Evolutionary conservation across 2,113 vertebrate genomes (phyloP).

Genomic region (Merops nubicus): DNA sequence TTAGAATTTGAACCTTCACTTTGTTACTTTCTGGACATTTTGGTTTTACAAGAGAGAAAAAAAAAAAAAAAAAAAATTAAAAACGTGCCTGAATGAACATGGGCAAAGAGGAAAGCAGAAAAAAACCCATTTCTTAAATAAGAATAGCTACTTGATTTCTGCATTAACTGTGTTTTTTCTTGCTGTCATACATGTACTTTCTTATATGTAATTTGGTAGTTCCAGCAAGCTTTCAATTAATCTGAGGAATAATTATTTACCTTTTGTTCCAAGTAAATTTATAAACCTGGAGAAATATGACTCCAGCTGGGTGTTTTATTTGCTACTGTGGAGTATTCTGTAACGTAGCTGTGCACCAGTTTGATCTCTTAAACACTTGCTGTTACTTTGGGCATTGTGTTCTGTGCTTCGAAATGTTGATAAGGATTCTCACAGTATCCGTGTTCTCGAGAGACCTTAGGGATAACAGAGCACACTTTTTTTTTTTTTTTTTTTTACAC

Average conservation of each 20-base stretch:
- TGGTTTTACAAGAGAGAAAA: not conserved
- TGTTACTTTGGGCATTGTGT: not conserved
- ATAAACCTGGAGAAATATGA: not conserved
- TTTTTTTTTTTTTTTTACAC: rapidly evolving
- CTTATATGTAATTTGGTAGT: not conserved
- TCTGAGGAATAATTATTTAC: not conserved
- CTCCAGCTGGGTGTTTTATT: not conserved
- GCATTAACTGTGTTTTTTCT: not conserved
- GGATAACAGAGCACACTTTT: not conserved
- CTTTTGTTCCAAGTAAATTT: not conserved
- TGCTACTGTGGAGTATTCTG: not conserved
- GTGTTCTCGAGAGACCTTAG: not conserved
- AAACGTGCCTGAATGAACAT: not conserved
- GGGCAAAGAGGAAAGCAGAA: not conserved
- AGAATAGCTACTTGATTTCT: not conserved
- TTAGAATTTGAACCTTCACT: not conserved
- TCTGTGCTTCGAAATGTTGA: not conserved
- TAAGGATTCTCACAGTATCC: not conserved
- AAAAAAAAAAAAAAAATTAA: not conserved
- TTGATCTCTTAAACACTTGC: not conserved
- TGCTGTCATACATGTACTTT: not conserved
- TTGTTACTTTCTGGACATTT: not conserved
- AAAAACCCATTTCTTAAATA: not conserved
- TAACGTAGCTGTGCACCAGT: not conserved
- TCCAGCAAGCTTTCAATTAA: not conserved